Base-by-base conservation (phyloP, 2,113 vertebrate genomes). In the Origma solitaria region DNA sequence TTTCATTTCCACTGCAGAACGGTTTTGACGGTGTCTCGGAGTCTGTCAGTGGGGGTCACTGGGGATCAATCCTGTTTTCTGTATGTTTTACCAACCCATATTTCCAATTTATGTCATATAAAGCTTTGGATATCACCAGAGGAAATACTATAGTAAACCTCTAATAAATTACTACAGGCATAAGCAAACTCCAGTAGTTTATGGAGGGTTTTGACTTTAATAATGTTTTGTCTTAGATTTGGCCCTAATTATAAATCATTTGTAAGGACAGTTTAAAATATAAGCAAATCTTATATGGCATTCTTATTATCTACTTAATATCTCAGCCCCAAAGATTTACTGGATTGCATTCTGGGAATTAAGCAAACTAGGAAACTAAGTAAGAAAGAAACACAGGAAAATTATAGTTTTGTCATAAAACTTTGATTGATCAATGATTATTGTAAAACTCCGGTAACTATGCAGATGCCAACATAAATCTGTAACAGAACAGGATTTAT, bases 261-360 rank as follows among this genome's bases (percentile, higher is more conserved):
- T 89, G 94, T 93, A 89, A 97, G 95, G 96, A 92, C 97, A 95
- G 96, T 96, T 97, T 97, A 97, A 97, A 97, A 98, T 96, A 96
- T 97, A 97, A 96, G 97, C 97, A 97, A 98, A 97, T 97, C 97
- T 97, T 94, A 95, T 79, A 88, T 96, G 96, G 97, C 97, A 95
- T 96, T 96, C 97, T 98, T 97, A 97, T 97, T 97, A 98, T 98
- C 98, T 97, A 94, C 97, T 98, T 97, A 97, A 97, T 97, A 97
- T 96, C 87, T 40, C 49, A 49, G 82, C 38, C 61, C 71, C 88
- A 85, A 96, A 98, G 97, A 97, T 98, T 98, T 98, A 98, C 69
- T 69, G 92, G 84, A 96, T 81, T 76, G 40, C 86, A 95, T 98
- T 98, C 96, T 97, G 97, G 97, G 97, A 98, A 98, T 97, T 97